Evolutionary conservation across 2,888 invertebrate genomes (phyloP).

Genomic region (Ptychoptera contaminata): DNA sequence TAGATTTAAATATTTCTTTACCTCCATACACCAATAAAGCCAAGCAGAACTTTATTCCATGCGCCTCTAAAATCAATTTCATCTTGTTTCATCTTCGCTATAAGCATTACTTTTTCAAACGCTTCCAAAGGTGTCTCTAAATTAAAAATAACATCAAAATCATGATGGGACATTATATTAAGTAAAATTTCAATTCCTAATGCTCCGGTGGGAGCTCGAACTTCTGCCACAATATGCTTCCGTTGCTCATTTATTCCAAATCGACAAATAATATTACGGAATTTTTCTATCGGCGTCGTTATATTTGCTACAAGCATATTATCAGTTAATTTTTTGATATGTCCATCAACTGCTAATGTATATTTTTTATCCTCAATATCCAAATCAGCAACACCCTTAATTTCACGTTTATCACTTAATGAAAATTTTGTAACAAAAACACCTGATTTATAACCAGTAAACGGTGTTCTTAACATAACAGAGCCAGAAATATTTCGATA

Average conservation of each 20-base stretch:
- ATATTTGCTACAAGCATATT: constrained; percentile 60
- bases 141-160: constrained; percentile 59
- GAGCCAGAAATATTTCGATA: constrained; percentile 48
- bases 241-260: constrained; percentile 57
- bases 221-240: constrained; percentile 55
- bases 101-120: constrained; percentile 45
- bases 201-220: constrained; percentile 50
- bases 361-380: constrained; percentile 55
- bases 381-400: constrained; percentile 52
- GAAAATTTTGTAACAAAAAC: constrained; percentile 49
- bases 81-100: constrained; percentile 50
- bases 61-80: constrained; percentile 60
- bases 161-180: constrained; percentile 41
- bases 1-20: constrained; percentile 23
- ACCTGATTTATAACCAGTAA: constrained; percentile 51
- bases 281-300: constrained; percentile 54
- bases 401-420: constrained; percentile 43
- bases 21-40: constrained; percentile 66
- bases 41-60: constrained; percentile 57
- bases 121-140: constrained; percentile 59
- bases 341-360: constrained; percentile 48
- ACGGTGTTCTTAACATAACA: constrained; percentile 38
- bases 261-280: constrained; percentile 44
- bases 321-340: constrained; percentile 54
- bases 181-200: constrained; percentile 52